phyloP scores from a whole-genome alignment of 2,888 invertebrate species.

The Caenorhabditis plicata region DNA sequence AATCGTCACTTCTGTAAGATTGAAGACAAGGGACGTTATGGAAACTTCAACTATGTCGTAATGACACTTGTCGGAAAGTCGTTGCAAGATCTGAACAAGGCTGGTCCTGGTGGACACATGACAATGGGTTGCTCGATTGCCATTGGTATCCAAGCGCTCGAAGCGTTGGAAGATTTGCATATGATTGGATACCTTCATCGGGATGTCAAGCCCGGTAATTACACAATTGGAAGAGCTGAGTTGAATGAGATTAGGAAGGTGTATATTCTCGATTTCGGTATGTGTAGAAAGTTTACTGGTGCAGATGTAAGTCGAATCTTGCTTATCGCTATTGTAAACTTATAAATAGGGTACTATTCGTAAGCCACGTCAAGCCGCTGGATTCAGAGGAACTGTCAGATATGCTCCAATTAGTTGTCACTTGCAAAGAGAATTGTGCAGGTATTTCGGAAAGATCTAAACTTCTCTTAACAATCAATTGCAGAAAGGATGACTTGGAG shows the following conservation, averaged over 20 bases:
- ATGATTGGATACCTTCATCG: conserved; percentile 53
- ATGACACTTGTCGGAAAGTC: conserved; percentile 62
- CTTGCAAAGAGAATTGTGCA: conserved; percentile 54
- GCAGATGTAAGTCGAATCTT: conserved; percentile 19
- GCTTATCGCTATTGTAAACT: too few relatives aligned
- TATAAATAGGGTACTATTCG: conserved; percentile 47
- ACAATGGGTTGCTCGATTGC: conserved; percentile 45
- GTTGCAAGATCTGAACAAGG: conserved; percentile 45
- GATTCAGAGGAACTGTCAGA: conserved; percentile 60
- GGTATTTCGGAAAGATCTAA: conserved; percentile 3
- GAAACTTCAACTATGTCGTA: conserved; percentile 56
- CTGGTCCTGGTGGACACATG: conserved; percentile 41
- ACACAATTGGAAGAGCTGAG: conserved; percentile 42
- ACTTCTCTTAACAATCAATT: not conserved
- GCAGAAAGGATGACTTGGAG: conserved; percentile 46
- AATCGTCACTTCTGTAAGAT: conserved; percentile 59
- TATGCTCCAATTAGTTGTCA: conserved; percentile 61
- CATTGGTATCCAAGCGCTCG: conserved; percentile 41
- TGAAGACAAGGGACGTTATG: conserved; percentile 58
- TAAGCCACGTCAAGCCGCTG: conserved; percentile 58
- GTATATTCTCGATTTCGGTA: conserved; percentile 49
- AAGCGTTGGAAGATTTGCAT: conserved; percentile 55
- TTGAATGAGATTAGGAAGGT: conserved; percentile 46
- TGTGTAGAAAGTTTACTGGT: conserved; percentile 41
- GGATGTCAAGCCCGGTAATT: conserved; percentile 44